Evolutionary conservation across 2,888 invertebrate genomes (phyloP), one percentile per base, ranked within the genome.

Genomic region (Entomobrya multifasciata): DNA sequence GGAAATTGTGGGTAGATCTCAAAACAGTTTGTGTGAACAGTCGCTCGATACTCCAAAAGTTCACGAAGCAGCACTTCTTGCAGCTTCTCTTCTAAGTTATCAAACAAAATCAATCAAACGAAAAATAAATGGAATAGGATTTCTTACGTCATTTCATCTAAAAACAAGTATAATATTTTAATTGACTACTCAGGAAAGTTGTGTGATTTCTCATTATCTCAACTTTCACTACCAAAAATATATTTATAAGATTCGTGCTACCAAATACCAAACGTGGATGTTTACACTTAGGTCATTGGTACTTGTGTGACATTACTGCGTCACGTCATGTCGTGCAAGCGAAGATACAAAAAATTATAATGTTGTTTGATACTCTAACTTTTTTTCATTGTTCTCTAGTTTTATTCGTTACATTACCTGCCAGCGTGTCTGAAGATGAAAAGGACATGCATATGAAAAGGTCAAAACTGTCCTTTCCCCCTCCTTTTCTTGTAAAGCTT

Each of bases 391-490:
- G n/a, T n/a, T n/a, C n/a, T n/a, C n/a, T n/a, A n/a, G n/a, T 17
- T 55, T 20, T 17, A 10, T 55, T 20, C 20, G 55, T 55, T 55
- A 13, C 4, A 3, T 13, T 72, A 82, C 82, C 82, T 82, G 82
- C n/a, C 25, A 82, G 49, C 15, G 47, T 41, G 41, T 20, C 22
- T 11, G 1, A 17, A 1, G 13, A 0, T 11, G 67, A 76, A 6
- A 36, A 22, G 0, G 74, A 76, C 25, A 82, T 30, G 36, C 82
- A 82, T 10, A 82, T 82, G 47, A 76, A 60, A 60, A 82, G 82
- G 62, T 82, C 82, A 62, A 82, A 82, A 49, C 82, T 82, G 62
- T 82, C 17, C 15, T 60, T 74, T 44, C 44, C 82, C 62, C 82
- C 82, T n/a, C 62, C 82, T 49, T 62, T 82, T 17, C 60, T 47